Conservation (phyloP, 2,113 vertebrate species). For the Salvator merianae region DNA sequence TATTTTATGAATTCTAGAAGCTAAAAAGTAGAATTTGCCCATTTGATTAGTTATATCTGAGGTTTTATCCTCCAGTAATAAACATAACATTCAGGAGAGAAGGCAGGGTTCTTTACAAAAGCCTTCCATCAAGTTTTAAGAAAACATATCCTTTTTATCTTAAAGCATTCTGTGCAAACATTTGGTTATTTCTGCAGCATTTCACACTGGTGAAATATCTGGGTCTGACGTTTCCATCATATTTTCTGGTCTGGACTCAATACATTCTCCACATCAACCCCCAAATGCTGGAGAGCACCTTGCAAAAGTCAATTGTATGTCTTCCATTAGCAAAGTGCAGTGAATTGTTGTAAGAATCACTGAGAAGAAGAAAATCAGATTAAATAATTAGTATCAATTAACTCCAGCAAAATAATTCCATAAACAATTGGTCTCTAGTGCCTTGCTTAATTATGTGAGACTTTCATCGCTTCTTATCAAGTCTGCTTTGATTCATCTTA, state of each 20-base stretch:
- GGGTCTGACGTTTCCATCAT: slow-evolving; percentile 16
- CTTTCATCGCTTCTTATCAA: slow-evolving; percentile 95
- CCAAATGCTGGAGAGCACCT: slow-evolving; percentile 32
- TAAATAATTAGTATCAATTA: slow-evolving; percentile 99
- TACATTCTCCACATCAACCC: background rate
- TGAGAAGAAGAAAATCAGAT: slow-evolving; percentile 94
- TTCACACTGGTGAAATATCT: slow-evolving; percentile 42
- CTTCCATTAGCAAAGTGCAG: slow-evolving; percentile 61
- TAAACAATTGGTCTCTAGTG: slow-evolving; percentile 99
- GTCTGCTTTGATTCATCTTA: slow-evolving; percentile 94
- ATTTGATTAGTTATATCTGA: too few species aligned
- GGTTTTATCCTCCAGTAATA: too few species aligned
- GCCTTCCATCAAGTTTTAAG: background rate
- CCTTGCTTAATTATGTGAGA: slow-evolving; percentile 97
- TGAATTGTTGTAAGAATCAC: slow-evolving; percentile 73
- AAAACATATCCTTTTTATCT: background rate
- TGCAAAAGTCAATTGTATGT: slow-evolving; percentile 53
- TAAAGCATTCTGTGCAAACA: slow-evolving; percentile 14
- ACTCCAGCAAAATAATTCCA: slow-evolving; percentile 94
- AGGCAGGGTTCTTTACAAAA: background rate
- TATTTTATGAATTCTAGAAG: too few species aligned
- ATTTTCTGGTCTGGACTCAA: slow-evolving; percentile 6
- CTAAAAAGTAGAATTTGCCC: too few species aligned
- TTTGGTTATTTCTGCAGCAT: slow-evolving; percentile 32
- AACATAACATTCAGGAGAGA: too few species aligned